Percentiles rank a stretch among this genome's conserved stretches.
phyloP scores from a whole-genome alignment of 2,888 invertebrate species.

The Trachelus iudaicus region DNA sequence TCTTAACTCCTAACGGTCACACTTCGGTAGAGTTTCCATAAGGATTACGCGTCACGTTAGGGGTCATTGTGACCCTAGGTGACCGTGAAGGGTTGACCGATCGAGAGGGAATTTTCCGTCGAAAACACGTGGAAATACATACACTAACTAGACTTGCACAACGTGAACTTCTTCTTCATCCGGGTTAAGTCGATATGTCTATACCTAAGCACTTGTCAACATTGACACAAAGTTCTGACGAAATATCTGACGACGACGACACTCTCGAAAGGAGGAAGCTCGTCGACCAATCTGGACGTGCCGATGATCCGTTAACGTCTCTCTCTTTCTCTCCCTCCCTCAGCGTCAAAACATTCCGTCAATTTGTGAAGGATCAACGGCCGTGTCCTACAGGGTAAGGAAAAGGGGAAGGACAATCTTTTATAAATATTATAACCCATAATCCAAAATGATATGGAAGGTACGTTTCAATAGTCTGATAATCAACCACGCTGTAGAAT shows the following conservation, averaged over 20 bases:
- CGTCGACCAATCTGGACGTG: background rate
- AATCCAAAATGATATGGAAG: too few species aligned
- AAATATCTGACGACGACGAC: background rate
- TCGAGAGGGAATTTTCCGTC: background rate
- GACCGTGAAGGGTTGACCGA: background rate
- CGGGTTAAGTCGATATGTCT: background rate
- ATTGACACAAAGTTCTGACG: background rate
- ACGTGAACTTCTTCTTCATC: background rate
- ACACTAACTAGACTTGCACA: background rate
- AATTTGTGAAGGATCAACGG: background rate
- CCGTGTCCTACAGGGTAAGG: background rate
- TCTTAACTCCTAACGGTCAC: too few species aligned
- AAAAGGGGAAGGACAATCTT: background rate
- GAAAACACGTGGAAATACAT: background rate
- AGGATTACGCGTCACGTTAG: too few species aligned
- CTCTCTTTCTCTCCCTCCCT: background rate
- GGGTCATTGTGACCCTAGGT: too few species aligned
- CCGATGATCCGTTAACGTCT: background rate
- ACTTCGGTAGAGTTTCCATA: too few species aligned
- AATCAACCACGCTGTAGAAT: too few species aligned
- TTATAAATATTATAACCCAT: background rate
- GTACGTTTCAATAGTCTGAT: too few species aligned
- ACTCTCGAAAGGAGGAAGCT: background rate
- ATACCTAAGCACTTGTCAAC: background rate
- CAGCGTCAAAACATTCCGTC: background rate